phyloP scores from a whole-genome alignment of 2,797 vertebrate genomes.

The Mionectes olivaceus region DNA sequence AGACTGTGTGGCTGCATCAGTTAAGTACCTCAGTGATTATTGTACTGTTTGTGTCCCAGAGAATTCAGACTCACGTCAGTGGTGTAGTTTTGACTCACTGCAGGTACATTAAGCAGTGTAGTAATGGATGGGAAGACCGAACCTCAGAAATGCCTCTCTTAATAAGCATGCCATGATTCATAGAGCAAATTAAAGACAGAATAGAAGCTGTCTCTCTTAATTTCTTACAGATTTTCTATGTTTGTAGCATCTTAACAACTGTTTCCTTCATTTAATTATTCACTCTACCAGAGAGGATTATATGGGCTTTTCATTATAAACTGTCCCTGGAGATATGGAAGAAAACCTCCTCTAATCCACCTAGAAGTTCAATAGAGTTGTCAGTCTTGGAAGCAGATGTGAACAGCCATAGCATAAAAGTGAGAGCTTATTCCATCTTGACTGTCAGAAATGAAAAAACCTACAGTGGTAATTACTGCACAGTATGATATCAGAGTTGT shows the following conservation, averaged over 20 bases:
- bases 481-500: background rate
- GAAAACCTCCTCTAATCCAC: background rate
- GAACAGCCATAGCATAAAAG: background rate
- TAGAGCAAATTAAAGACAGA: conserved; percentile 24
- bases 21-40: background rate
- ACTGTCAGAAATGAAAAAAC: background rate
- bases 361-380: background rate
- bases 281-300: background rate
- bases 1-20: background rate
- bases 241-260: background rate
- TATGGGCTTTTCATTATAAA: background rate
- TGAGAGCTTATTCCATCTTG: background rate
- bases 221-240: conserved; percentile 37
- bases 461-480: background rate
- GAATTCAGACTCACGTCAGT: background rate
- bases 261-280: background rate
- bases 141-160: background rate
- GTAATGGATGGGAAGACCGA: background rate
- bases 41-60: background rate
- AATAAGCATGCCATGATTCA: background rate
- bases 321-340: background rate
- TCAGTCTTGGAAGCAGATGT: background rate
- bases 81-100: background rate
- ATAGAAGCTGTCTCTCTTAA: conserved; percentile 11
- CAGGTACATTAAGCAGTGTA: background rate